These are phyloP conservation scores for Stylophora pistillata DNA, from an alignment of 64 coral and sea anemone species.

Conservation along the genomic window DNA sequence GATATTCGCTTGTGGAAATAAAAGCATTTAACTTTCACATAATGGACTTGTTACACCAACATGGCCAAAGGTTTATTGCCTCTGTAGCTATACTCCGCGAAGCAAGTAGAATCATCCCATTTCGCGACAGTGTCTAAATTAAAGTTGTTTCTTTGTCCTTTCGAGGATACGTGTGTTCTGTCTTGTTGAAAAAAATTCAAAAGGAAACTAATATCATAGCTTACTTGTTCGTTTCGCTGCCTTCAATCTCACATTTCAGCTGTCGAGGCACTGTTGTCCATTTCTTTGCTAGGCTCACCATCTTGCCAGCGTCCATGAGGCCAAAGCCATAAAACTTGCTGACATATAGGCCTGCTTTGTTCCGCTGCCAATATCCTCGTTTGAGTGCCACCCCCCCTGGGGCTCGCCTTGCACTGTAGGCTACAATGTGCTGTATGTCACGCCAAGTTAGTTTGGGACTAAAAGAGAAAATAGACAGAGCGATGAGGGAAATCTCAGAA, in stretches of 20 bases:
- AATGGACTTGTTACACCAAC: too few species aligned
- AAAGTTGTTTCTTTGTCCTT: neutral
- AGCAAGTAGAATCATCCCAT: too few species aligned
- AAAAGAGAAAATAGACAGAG: neutral
- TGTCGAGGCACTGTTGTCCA: constrained; percentile 25
- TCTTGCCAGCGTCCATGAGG: constrained; percentile 23
- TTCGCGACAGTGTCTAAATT: too few species aligned
- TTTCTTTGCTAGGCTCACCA: constrained; percentile 19
- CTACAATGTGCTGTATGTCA: constrained; percentile 22
- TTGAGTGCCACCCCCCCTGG: constrained; percentile 1
- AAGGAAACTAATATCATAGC: neutral
- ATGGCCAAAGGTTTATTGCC: too few species aligned
- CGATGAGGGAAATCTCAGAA: too few species aligned
- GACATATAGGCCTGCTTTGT: constrained; percentile 6
- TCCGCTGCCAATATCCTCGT: neutral
- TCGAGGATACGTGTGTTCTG: neutral
- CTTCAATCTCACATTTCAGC: constrained; percentile 38
- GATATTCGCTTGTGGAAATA: too few species aligned
- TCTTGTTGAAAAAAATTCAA: neutral
- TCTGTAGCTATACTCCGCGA: too few species aligned
- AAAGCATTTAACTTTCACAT: too few species aligned
- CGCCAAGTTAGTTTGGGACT: constrained; percentile 14
- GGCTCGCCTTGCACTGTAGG: constrained; percentile 2
- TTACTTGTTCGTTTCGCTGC: constrained; percentile 14
- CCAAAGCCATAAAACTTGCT: constrained; percentile 42